Evolutionary conservation across 1,140 invertebrate genomes (phyloP), one percentile per base, ranked within the genome.

Genomic region (Pseudobourletiella spinata): DNA sequence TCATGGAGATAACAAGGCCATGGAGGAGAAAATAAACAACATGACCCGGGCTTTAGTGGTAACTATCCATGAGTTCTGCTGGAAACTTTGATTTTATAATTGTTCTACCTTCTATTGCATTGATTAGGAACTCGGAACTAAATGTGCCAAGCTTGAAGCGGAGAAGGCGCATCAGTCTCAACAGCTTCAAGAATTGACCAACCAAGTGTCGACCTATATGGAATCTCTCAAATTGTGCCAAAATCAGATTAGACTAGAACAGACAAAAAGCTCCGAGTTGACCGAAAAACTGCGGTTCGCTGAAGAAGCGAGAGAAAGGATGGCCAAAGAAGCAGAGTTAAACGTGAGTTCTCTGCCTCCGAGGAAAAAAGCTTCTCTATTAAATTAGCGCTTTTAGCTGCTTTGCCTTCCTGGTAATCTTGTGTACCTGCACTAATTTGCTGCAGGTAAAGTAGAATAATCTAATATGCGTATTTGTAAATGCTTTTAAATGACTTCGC

Each of bases 21-120:
- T 59, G 14, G 1, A 32, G 0, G 29, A 52, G 50, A 52, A 58
- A 59, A 43, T 65, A 14, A 25, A 1, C 3, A 55, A 61, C 25
- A 54, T 61, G 18, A n/a, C 64, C 6, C 29, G 4, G 39, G 30
- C 59, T 24, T 59, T 54, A 14, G 25, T 43, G 30, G 64, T 65
- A 57, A 25, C 44, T 55, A 18, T 26, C 18, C 6, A 16, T n/a
- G 8, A 18, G 22, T 15, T 11, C 8, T 48, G 14, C 18, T 8
- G 44, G 6, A 39, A 11, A 39, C 8, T 39, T 11, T 39, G 35
- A 39, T 39, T 39, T 39, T n/a, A 39, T 39, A 39, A 11, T 39
- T 39, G n/a, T 39, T 39, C 8, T 39, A 39, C n/a, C 35, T 20
- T 20, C 24, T 46, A 20, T 46, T 16, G n/a, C n/a, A 11, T 46